Percentiles rank a stretch among this genome's conserved stretches.
phyloP scores from a whole-genome alignment of 2,797 vertebrate species.

The Scyliorhinus canicula region DNA sequence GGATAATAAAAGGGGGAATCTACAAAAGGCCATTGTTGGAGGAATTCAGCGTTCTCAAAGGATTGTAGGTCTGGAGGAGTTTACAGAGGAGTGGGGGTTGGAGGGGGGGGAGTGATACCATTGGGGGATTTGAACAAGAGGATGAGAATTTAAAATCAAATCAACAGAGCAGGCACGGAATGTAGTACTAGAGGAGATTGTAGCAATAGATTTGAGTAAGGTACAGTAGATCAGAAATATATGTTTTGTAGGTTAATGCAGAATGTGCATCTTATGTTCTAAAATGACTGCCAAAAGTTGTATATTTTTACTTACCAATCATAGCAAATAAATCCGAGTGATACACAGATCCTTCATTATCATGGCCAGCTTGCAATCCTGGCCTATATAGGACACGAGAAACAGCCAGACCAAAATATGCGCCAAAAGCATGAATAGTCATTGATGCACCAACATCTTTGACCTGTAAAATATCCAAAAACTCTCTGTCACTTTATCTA shows the following conservation, averaged over 20 bases:
- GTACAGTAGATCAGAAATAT: background rate
- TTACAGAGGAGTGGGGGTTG: no score
- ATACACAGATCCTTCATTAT: conserved; percentile 81
- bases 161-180: background rate
- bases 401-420: conserved; percentile 85
- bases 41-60: background rate
- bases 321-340: conserved; percentile 89
- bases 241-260: background rate
- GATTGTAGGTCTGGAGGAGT: background rate
- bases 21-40: background rate
- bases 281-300: background rate
- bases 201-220: background rate
- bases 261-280: background rate
- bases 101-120: background rate
- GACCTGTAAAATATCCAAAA: conserved; percentile 59
- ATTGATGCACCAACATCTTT: conserved; percentile 85
- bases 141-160: background rate
- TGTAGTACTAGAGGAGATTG: no score
- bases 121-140: background rate
- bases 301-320: conserved; percentile 72
- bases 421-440: conserved; percentile 90
- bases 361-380: conserved; percentile 62
- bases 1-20: background rate
- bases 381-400: conserved; percentile 73
- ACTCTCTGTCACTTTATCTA: background rate